phyloP scores from a whole-genome alignment of 1,140 invertebrate genomes.

The Eufriesea mexicana region DNA sequence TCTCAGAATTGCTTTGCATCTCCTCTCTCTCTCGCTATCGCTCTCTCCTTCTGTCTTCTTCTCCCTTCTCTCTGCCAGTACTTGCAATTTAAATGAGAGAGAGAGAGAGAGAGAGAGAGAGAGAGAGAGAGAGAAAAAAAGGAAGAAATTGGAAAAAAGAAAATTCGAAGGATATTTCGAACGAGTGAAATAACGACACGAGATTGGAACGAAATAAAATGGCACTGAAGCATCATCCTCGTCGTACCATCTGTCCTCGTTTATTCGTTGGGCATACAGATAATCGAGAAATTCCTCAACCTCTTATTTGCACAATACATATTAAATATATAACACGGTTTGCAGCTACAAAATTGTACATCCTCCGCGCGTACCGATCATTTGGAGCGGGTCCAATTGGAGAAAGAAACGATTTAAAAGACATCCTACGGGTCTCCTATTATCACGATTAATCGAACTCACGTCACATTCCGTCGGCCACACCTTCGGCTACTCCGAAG shows the following conservation, averaged over 20 bases:
- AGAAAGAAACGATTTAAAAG: neutral
- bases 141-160: neutral
- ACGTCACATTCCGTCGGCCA: conserved; percentile 36
- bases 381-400: neutral
- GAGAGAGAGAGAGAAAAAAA: too few relatives aligned
- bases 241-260: neutral
- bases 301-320: neutral
- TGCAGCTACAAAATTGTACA: neutral
- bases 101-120: too few relatives aligned
- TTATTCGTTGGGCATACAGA: conserved; percentile 12
- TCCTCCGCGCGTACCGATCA: neutral
- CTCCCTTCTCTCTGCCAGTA: too few relatives aligned
- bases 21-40: neutral
- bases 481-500: conserved; percentile 25
- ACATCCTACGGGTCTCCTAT: conserved; percentile 7
- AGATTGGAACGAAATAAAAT: neutral
- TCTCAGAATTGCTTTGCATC: neutral
- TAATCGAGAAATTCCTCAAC: neutral
- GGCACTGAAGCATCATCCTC: neutral
- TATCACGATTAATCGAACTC: conserved; percentile 41
- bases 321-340: neutral
- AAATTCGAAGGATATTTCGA: neutral
- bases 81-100: too few relatives aligned
- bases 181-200: too few relatives aligned
- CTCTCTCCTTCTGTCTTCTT: neutral